Evolutionary conservation across 2,888 invertebrate species (phyloP), one percentile per base, ranked within the genome.

Genomic region (Cantharis rufa): DNA sequence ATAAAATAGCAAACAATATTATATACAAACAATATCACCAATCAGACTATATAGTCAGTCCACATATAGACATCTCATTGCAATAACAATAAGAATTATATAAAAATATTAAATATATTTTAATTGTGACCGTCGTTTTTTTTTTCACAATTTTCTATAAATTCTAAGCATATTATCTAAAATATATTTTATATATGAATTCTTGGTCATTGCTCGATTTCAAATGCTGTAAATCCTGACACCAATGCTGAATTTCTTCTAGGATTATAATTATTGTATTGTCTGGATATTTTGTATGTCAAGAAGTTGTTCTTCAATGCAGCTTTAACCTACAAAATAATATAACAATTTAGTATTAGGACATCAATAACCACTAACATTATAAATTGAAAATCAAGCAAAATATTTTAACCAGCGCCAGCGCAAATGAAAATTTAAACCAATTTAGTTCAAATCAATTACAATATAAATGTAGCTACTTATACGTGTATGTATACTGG

Each of bases 291-390:
- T 85, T 89, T 86, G 79, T 88, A 89, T 18, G 89, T 87, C 16
- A 87, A 84, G 63, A 90, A 77, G 75, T 88, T 89, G 83, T 89
- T 90, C 21, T 88, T 84, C 77, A 90, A 83, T 61, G 88, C 90
- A 15, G 88, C 82, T 61, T 89, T 88, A 10, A 90, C 90, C 90
- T 90, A 72, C 2, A 80, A 79, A 62, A 32, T 3, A 3, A 4
- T 4, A 13, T 32, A 32, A 5, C 13, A 32, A n/a, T 3, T 32
- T 32, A 11, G 13, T 27, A 27, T 1, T 10, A 27, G 10, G 1
- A 27, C 27, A 10, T 27, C 10, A 27, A 27, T 2, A 10, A 27
- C 1, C n/a, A n/a, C n/a, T 18, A 18, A 18, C 2, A 18, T 18
- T 18, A 3, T 18, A 18, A 18, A 18, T 18, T 24, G 24, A 24